Evolutionary conservation across 2,113 vertebrate species (phyloP).

Genomic region (Callaeas wilsoni): DNA sequence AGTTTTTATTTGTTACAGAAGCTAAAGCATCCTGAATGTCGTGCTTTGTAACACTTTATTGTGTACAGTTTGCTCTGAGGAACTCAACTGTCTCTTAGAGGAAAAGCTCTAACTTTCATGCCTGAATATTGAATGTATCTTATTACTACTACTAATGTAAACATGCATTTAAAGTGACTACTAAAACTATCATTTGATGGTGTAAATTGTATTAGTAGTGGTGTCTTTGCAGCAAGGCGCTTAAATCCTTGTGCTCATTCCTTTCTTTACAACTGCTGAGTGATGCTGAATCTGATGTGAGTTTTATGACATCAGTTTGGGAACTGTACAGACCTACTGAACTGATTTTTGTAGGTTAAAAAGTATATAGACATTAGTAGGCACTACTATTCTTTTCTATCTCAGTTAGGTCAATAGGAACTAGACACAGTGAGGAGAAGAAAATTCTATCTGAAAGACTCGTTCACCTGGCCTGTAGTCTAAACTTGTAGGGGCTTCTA

Average conservation of each 20-base stretch:
- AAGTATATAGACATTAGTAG: neutral
- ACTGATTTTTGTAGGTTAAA: neutral
- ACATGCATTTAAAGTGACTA: neutral
- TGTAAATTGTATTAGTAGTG: neutral
- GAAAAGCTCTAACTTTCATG: neutral
- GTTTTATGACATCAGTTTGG: neutral
- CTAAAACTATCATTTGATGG: neutral
- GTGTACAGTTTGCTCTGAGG: neutral
- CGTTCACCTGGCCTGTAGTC: accelerated
- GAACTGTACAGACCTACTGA: neutral
- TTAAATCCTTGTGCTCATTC: neutral
- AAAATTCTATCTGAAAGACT: neutral
- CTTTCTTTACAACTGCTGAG: neutral
- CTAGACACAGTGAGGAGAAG: neutral
- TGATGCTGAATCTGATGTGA: neutral
- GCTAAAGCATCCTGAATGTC: neutral
- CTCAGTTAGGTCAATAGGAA: neutral
- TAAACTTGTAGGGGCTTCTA: neutral
- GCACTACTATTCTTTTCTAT: neutral
- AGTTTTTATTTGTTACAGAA: neutral
- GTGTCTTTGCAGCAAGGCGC: neutral
- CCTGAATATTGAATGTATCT: neutral
- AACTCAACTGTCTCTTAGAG: neutral
- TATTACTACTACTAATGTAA: neutral
- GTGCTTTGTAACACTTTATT: neutral